phyloP scores from a whole-genome alignment of 2,113 vertebrate species.

The Hippocampus comes region DNA sequence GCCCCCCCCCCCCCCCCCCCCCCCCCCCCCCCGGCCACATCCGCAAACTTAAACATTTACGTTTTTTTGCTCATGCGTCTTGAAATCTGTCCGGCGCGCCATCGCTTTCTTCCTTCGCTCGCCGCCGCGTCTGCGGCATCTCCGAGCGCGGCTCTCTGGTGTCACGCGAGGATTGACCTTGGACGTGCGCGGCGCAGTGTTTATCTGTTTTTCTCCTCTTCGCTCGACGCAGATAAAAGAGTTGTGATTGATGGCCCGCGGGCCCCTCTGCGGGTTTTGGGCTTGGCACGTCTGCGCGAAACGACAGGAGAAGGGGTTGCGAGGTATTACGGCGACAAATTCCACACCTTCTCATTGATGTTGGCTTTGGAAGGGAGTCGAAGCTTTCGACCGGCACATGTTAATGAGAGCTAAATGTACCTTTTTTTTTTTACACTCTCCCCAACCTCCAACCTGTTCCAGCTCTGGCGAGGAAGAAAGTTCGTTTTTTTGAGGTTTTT shows the following conservation, averaged over 20 bases:
- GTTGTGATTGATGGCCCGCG: conserved; percentile 47
- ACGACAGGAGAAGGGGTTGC: conserved; percentile 50
- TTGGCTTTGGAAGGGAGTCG: conserved; percentile 26
- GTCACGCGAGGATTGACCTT: conserved; percentile 60
- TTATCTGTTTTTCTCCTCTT: conserved; percentile 64
- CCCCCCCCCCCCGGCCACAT: conserved; percentile 21
- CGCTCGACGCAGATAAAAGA: conserved; percentile 60
- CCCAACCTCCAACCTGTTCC: neutral
- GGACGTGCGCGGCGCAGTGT: conserved; percentile 44
- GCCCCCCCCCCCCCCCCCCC: conserved; percentile 17
- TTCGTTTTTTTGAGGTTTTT: neutral
- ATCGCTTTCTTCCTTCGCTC: conserved; percentile 22
- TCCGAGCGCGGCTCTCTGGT: conserved; percentile 34
- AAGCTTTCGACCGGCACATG: conserved; percentile 26
- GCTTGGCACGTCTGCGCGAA: conserved; percentile 55
- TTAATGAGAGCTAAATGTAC: conserved; percentile 22
- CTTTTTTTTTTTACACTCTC: conserved; percentile 17
- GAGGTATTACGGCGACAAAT: conserved; percentile 60
- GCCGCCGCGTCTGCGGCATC: conserved; percentile 49
- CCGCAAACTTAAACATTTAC: conserved; percentile 64
- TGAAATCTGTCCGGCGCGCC: conserved; percentile 7
- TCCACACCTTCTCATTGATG: conserved; percentile 58
- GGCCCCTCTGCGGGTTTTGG: conserved; percentile 37
- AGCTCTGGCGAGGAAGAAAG: no score
- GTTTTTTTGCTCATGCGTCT: conserved; percentile 28